Percentiles rank a stretch among this genome's conserved stretches.
These are phyloP conservation scores for Nothoprocta pentlandii DNA, from an alignment of 2,113 vertebrate species.

Conservation along the genomic window DNA sequence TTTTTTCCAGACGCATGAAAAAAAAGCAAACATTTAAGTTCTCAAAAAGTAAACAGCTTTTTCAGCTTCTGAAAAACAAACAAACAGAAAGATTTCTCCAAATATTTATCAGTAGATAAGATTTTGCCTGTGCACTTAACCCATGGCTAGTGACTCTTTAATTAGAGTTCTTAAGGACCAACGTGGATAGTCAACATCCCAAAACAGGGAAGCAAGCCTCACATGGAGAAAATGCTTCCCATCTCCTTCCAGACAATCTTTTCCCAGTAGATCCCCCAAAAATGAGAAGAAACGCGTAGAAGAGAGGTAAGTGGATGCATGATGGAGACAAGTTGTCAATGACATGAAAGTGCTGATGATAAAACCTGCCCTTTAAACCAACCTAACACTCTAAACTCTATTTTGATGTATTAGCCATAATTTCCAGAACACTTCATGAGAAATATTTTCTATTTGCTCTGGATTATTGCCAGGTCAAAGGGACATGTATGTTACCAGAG, in stretches of 20 bases:
- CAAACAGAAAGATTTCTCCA: neutral
- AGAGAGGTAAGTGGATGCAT: neutral
- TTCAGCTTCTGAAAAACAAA: neutral
- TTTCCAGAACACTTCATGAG: neutral
- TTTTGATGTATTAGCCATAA: neutral
- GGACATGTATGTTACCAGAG: neutral
- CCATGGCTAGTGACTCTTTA: neutral
- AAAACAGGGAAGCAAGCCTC: neutral
- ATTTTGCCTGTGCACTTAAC: slow-evolving; percentile 3
- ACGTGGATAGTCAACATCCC: neutral
- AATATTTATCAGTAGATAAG: neutral
- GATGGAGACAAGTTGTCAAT: neutral
- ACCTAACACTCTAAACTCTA: neutral
- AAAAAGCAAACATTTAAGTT: neutral
- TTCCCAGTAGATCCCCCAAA: neutral
- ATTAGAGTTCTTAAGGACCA: neutral
- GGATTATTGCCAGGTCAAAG: neutral
- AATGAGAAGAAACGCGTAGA: neutral
- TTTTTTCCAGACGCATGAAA: neutral
- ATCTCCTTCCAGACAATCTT: neutral
- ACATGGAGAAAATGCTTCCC: slow-evolving; percentile 6
- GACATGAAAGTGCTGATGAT: neutral
- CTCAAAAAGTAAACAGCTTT: neutral
- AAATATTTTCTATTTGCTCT: neutral
- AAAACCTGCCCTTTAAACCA: neutral